These are phyloP conservation scores for Diachasma alloeum DNA, from an alignment of 1,140 invertebrate genomes.

Conservation along the genomic window DNA sequence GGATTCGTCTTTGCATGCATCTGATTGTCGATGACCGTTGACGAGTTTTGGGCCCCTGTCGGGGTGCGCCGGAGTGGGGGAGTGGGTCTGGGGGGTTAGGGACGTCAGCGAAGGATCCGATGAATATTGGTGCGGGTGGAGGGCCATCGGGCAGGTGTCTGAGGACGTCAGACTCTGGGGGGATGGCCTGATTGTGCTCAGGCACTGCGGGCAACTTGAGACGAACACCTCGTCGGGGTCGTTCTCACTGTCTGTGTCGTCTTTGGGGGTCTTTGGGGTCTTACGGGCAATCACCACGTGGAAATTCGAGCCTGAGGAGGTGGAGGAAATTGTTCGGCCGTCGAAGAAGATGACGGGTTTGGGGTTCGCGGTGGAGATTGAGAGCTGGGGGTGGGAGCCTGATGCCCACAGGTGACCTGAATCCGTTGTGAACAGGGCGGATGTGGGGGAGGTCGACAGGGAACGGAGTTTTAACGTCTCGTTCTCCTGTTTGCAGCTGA, in stretches of 20 bases:
- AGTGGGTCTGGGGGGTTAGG: slow-evolving; percentile 61
- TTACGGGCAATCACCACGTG: slow-evolving; percentile 74
- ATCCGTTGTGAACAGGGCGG: slow-evolving; percentile 72
- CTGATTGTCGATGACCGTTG: slow-evolving; percentile 31
- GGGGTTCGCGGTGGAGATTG: slow-evolving; percentile 69
- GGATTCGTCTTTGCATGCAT: slow-evolving; percentile 66
- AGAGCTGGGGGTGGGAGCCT: slow-evolving; percentile 76
- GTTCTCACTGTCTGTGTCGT: slow-evolving; percentile 70
- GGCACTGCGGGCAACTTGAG: slow-evolving; percentile 72
- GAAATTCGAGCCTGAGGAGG: slow-evolving; percentile 75
- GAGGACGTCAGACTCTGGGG: slow-evolving; percentile 58
- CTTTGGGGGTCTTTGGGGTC: slow-evolving; percentile 63
- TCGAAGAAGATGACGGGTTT: slow-evolving; percentile 75
- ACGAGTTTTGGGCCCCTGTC: slow-evolving; percentile 30
- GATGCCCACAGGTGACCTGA: slow-evolving; percentile 78
- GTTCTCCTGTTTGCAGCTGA: slow-evolving; percentile 67
- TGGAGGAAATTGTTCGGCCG: slow-evolving; percentile 70
- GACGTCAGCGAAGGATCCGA: slow-evolving; percentile 65
- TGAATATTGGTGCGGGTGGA: slow-evolving; percentile 63
- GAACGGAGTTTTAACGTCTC: slow-evolving; percentile 71
- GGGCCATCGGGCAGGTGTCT: slow-evolving; percentile 62
- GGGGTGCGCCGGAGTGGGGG: slow-evolving; percentile 55
- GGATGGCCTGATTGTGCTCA: slow-evolving; percentile 55
- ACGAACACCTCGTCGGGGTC: slow-evolving; percentile 72
- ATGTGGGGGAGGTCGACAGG: slow-evolving; percentile 69